Evolutionary conservation across 1,140 invertebrate genomes (phyloP).

Genomic region (Panagrolaimus sp.): DNA sequence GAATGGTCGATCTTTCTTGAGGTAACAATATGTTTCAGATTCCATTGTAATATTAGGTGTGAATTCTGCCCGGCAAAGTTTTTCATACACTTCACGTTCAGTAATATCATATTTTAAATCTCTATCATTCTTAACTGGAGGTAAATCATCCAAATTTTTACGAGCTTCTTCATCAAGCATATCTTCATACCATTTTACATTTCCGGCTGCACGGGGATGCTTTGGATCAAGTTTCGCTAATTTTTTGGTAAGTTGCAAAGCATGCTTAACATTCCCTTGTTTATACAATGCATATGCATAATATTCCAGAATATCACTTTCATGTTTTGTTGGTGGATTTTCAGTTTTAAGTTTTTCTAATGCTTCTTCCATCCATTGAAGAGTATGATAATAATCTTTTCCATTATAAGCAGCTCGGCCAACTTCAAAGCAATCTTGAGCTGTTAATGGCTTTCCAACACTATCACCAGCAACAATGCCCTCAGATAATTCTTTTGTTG

Average conservation of each 20-base stretch:
- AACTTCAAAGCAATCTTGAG: conserved; percentile 92
- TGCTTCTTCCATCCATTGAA: conserved; percentile 71
- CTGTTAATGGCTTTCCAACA: conserved; percentile 58
- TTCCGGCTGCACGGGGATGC: conserved; percentile 48
- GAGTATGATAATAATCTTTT: conserved; percentile 85
- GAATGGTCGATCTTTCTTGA: conserved; percentile 67
- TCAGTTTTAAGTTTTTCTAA: conserved; percentile 61
- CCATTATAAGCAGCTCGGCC: conserved; percentile 85
- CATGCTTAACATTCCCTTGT: conserved; percentile 74
- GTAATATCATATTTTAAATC: conserved; percentile 37
- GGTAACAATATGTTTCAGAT: conserved; percentile 69
- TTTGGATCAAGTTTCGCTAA: conserved; percentile 60
- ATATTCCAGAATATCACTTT: conserved; percentile 85
- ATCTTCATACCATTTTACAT: conserved; percentile 58
- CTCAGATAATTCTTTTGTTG: conserved; percentile 77
- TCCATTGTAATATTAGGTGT: conserved; percentile 13
- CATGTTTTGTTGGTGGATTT: conserved; percentile 47
- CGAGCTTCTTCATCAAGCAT: conserved; percentile 42
- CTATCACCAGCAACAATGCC: conserved; percentile 67
- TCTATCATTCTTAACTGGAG: conserved; percentile 45
- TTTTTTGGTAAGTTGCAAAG: conserved; percentile 83
- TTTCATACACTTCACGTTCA: conserved; percentile 68
- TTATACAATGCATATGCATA: conserved; percentile 86
- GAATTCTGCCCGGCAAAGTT: conserved; percentile 68
- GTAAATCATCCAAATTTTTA: conserved; percentile 28